Evolutionary conservation across 2,888 invertebrate species (phyloP).

Genomic region (Lepeophtheirus nordmannii): DNA sequence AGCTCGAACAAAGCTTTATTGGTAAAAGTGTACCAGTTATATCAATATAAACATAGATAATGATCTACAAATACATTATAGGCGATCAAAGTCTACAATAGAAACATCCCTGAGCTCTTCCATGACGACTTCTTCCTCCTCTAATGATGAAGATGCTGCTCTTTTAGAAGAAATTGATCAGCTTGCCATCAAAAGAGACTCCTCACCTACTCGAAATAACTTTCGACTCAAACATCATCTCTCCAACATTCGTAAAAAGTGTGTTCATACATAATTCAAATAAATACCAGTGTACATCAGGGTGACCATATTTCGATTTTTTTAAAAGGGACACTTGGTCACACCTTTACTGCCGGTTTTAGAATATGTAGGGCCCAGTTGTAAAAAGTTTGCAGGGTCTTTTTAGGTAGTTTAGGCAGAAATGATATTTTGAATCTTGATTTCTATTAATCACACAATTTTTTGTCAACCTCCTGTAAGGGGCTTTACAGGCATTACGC

Average conservation of each 20-base stretch:
- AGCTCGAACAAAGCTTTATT: not conserved
- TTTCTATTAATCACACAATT: no score
- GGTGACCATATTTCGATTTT: no score
- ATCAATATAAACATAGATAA: not conserved
- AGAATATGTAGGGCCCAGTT: no score
- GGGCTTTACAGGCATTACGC: no score
- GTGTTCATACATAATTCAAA: no score
- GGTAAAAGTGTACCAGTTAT: not conserved
- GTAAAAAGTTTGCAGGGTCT: no score
- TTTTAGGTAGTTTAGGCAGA: no score
- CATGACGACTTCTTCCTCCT: not conserved
- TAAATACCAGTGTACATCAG: no score
- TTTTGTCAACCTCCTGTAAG: no score
- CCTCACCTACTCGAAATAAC: not conserved
- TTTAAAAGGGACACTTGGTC: no score
- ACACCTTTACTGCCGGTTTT: no score
- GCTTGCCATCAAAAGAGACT: slow-evolving; percentile 8
- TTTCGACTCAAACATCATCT: slow-evolving; percentile 4
- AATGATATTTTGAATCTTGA: no score
- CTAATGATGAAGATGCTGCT: slow-evolving; percentile 4
- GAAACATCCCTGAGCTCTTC: not conserved
- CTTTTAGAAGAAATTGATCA: slow-evolving; percentile 16
- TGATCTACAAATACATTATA: not conserved
- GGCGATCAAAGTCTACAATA: not conserved
- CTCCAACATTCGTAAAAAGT: not conserved